Evolutionary conservation across 2,888 invertebrate genomes (phyloP).

Genomic region (Conistra vaccinii): DNA sequence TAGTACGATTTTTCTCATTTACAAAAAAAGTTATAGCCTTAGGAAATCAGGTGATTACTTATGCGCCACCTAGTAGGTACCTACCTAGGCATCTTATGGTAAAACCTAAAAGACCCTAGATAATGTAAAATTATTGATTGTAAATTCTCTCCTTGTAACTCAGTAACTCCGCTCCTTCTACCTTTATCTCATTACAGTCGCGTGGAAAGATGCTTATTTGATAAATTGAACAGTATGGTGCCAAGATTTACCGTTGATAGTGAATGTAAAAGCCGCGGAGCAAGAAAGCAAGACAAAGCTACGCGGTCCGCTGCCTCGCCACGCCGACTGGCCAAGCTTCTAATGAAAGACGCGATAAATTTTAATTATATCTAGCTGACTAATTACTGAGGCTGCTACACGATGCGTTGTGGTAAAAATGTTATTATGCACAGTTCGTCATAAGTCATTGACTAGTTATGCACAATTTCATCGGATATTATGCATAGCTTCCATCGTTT

Average conservation of each 20-base stretch:
- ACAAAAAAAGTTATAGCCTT: no score
- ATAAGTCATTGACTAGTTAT: constrained; percentile 79
- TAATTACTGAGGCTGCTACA: constrained; percentile 74
- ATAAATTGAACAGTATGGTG: constrained; percentile 79
- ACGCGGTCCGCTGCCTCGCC: constrained; percentile 77
- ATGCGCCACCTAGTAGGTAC: no score
- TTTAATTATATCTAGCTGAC: constrained; percentile 83
- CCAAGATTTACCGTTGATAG: constrained; percentile 81
- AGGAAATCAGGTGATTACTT: no score
- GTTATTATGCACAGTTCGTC: constrained; percentile 72
- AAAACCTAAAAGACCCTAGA: not conserved
- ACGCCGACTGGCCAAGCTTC: constrained; percentile 77
- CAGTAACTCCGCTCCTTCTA: constrained; percentile 37
- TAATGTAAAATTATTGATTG: constrained; percentile 20
- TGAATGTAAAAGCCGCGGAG: constrained; percentile 73
- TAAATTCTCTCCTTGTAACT: constrained; percentile 15
- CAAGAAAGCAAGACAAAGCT: constrained; percentile 83
- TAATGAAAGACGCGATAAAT: constrained; percentile 85
- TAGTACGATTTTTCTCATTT: no score
- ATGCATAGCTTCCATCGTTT: constrained; percentile 66
- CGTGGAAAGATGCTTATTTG: constrained; percentile 69
- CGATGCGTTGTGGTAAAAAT: constrained; percentile 69
- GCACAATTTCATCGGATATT: constrained; percentile 79
- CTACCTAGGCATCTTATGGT: not conserved
- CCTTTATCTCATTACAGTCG: constrained; percentile 58